Evolutionary conservation across 2,113 vertebrate species (phyloP).

Genomic region (Pampusana beccarii): DNA sequence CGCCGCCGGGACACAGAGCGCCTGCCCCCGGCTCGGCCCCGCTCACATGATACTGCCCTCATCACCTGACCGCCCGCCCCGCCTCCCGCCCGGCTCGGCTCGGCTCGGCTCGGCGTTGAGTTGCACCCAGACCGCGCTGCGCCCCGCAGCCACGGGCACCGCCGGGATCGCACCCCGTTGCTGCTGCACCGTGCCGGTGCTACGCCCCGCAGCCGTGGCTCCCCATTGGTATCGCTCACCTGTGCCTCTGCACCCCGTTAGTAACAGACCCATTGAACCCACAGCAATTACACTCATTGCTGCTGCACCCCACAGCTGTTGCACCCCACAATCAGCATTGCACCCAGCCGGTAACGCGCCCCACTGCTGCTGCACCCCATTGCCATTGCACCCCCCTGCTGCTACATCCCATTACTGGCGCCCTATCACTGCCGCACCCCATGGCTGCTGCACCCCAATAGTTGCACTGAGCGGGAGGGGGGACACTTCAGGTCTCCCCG

Average conservation of each 20-base stretch:
- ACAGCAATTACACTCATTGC: not conserved
- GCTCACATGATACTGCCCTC: not conserved
- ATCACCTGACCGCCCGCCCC: not conserved
- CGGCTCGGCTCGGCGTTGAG: not conserved
- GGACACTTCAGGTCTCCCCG: not conserved
- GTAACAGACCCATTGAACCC: no score
- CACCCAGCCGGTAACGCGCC: not conserved
- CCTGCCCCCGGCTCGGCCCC: not conserved
- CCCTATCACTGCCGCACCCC: not conserved
- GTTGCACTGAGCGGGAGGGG: not conserved
- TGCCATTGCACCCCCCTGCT: not conserved
- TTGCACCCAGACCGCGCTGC: not conserved
- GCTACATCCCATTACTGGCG: not conserved
- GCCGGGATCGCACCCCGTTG: not conserved
- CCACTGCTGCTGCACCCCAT: not conserved
- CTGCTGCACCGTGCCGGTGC: no score
- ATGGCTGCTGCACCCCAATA: not conserved
- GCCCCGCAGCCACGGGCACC: fast-evolving
- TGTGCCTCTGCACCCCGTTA: not conserved
- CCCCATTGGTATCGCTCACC: not conserved
- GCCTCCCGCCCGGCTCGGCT: not conserved
- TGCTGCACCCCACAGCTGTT: not conserved
- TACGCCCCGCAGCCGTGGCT: not conserved
- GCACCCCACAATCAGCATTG: not conserved
- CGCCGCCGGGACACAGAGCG: fast-evolving